Evolutionary conservation across 2,113 vertebrate genomes (phyloP), one percentile per base, ranked within the genome.

Genomic region (Brienomyrus longianalis): DNA sequence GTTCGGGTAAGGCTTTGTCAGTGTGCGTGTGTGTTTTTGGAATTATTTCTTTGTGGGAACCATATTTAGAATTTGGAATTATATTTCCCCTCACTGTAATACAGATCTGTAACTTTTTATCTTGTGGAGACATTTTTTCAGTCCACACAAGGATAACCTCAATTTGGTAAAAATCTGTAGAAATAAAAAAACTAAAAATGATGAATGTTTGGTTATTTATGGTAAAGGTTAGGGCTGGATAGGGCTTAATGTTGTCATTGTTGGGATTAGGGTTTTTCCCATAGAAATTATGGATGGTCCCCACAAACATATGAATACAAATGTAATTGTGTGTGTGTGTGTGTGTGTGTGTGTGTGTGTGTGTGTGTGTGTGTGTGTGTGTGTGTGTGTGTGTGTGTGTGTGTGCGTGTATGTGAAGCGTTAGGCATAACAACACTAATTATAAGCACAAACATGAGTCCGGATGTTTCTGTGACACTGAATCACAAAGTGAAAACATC

Each of bases 1-100:
- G 95, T 99, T 80, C 93, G 97, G 95, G 98, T 99, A 94, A 94
- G 97, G 0, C 10, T 80, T 47, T 21, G 7, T 19, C 19, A n/a
- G 80, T 19, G 39, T 39, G 8, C 23, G 7, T 10, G 6, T 6
- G 3, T 83, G 43, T 21, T 27, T 66, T 3, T 11, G n/a, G 7
- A 31, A 11, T 66, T 11, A 70, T 70, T 70, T 13, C 62, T 4
- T 70, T 31, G 10, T 70, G n/a, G 62, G 62, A 13, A 31, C n/a
- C n/a, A 15, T 11, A 31, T 39, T 39, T 39, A 39, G 39, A 39
- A 39, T 39, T 1, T 39, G 39, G 39, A 39, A 39, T 39, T 39
- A 39, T 39, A 39, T 70, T 70, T 70, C n/a, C 27, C n/a, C 27
- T 13, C 8, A 70, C 3, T 70, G 62, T 31, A 10, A 70, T 70